Conservation (phyloP, 2,888 invertebrate genomes). For the Lasioglossum calceatum region DNA sequence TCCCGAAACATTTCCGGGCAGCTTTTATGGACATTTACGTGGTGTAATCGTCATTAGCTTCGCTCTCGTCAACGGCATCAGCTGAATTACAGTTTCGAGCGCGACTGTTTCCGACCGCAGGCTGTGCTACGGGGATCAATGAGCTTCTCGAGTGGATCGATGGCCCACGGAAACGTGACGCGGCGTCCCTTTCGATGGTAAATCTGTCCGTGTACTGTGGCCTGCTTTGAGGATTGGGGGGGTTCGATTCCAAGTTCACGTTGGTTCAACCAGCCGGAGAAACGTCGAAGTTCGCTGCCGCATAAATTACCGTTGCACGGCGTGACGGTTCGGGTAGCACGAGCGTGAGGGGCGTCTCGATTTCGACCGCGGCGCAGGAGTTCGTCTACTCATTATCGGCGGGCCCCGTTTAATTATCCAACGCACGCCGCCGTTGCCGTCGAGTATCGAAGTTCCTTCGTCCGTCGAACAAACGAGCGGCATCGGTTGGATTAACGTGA, state of each 20-base stretch:
- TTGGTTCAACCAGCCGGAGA: not conserved
- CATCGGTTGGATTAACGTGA: slow-evolving; percentile 60
- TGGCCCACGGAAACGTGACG: not conserved
- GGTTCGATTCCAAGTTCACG: slow-evolving; percentile 6
- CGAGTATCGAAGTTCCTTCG: slow-evolving; percentile 54
- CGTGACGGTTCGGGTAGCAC: not conserved
- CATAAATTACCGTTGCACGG: slow-evolving; percentile 55
- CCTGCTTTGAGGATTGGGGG: not conserved
- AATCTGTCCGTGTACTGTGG: not conserved
- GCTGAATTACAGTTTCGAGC: not conserved
- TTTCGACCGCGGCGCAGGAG: slow-evolving; percentile 48
- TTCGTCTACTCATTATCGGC: slow-evolving; percentile 60
- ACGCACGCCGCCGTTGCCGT: slow-evolving; percentile 28
- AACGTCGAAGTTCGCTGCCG: slow-evolving; percentile 34
- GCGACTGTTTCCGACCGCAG: not conserved
- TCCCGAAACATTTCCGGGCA: not conserved
- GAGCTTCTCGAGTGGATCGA: not conserved
- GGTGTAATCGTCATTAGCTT: not conserved
- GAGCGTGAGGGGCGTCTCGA: slow-evolving; percentile 48
- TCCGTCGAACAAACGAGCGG: slow-evolving; percentile 62
- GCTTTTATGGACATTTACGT: not conserved
- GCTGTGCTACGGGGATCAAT: not conserved
- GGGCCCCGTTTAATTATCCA: slow-evolving; percentile 66
- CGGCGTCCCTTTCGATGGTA: not conserved
- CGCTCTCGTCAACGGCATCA: not conserved